Evolutionary conservation across 2,113 vertebrate species (phyloP).

Genomic region (Setophaga coronata): DNA sequence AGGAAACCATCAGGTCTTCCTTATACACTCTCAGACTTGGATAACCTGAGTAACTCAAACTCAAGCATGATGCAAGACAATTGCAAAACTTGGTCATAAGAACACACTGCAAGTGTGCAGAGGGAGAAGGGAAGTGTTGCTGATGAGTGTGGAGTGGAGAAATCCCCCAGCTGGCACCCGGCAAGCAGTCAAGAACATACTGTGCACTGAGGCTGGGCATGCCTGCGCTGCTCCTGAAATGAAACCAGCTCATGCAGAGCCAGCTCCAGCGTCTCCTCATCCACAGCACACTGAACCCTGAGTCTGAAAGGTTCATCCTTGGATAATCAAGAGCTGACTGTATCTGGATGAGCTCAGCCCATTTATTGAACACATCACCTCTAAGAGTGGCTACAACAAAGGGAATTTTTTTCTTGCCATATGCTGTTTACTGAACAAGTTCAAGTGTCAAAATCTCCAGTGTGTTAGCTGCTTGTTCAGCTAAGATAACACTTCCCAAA

Average conservation of each 20-base stretch:
- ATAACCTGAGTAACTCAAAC: not conserved
- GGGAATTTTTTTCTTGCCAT: not conserved
- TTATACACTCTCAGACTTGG: not conserved
- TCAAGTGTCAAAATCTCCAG: not conserved
- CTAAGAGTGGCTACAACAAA: not conserved
- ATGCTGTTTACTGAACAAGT: not conserved
- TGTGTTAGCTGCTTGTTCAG: not conserved
- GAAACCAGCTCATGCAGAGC: not conserved
- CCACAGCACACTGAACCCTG: not conserved
- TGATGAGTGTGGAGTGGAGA: not conserved
- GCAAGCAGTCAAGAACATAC: not conserved
- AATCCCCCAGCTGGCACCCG: not conserved
- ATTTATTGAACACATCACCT: not conserved
- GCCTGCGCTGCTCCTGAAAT: not conserved
- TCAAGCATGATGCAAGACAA: not conserved
- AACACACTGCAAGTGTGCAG: not conserved
- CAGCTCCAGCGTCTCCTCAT: fast-evolving
- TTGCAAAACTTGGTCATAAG: not conserved
- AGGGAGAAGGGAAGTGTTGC: not conserved
- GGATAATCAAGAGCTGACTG: not conserved
- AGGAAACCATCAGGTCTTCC: not conserved
- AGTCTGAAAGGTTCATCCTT: not conserved
- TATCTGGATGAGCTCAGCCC: not conserved
- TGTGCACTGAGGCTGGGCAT: not conserved
- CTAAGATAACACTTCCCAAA: not conserved